Evolutionary conservation across 2,113 vertebrate species (phyloP).

Genomic region (Anoplopoma fimbria): DNA sequence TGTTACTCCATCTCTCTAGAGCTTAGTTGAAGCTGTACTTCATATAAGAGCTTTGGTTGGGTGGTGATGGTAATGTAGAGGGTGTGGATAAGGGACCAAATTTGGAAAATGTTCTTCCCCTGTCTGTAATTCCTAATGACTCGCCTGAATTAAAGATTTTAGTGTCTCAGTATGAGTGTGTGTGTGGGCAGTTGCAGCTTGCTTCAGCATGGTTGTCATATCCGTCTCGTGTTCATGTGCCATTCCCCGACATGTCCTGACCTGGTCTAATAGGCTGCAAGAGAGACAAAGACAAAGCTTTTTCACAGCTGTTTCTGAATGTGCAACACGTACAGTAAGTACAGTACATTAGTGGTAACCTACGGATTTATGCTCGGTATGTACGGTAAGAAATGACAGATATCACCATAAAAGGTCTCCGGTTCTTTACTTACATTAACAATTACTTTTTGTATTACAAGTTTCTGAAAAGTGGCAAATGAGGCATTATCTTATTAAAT

Average conservation of each 20-base stretch:
- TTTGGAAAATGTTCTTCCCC: neutral
- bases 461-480: too few relatives aligned
- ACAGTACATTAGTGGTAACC: neutral
- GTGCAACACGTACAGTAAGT: neutral
- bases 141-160: neutral
- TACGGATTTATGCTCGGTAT: too few relatives aligned
- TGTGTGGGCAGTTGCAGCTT: conserved; percentile 33
- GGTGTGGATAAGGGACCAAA: neutral
- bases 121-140: neutral
- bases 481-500: too few relatives aligned
- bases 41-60: too few relatives aligned
- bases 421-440: too few relatives aligned
- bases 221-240: conserved; percentile 25
- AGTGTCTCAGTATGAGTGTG: conserved; percentile 23
- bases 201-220: conserved; percentile 6
- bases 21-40: too few relatives aligned
- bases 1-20: too few relatives aligned
- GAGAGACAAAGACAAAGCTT: conserved; percentile 38
- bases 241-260: conserved; percentile 43
- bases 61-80: too few relatives aligned
- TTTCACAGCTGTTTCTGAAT: conserved; percentile 2
- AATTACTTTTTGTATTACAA: too few relatives aligned
- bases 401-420: too few relatives aligned
- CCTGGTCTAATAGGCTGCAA: conserved; percentile 43
- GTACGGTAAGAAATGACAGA: too few relatives aligned